Evolutionary conservation across 2,888 invertebrate genomes (phyloP).

Genomic region (Perizoma flavofasciatum): DNA sequence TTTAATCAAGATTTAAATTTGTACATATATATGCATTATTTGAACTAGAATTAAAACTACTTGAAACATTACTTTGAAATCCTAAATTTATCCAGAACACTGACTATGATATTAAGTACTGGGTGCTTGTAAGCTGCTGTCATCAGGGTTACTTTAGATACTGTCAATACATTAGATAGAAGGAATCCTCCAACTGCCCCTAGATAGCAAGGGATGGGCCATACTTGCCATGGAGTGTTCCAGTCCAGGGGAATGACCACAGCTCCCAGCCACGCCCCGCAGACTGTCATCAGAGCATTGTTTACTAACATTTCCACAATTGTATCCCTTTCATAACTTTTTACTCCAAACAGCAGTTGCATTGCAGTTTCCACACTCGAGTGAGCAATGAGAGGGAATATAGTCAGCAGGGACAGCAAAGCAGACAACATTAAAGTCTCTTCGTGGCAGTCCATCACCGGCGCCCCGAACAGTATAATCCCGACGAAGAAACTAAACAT

Average conservation of each 20-base stretch:
- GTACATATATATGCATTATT: conserved; percentile 22
- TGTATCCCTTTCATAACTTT: conserved; percentile 76
- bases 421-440: conserved; percentile 87
- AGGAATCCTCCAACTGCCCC: conserved; percentile 87
- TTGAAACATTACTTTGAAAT: conserved; percentile 50
- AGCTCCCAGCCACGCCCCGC: conserved; percentile 94
- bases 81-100: conserved; percentile 58
- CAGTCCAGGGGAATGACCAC: conserved; percentile 95
- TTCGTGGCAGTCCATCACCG: conserved; percentile 85
- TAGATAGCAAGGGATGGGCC: conserved; percentile 89
- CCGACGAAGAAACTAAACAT: conserved; percentile 82
- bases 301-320: conserved; percentile 83
- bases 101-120: conserved; percentile 57
- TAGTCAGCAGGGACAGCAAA: conserved; percentile 84
- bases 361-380: conserved; percentile 84
- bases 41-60: conserved; percentile 25
- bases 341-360: conserved; percentile 80
- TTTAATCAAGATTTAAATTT: background rate
- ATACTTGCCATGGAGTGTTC: conserved; percentile 94
- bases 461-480: conserved; percentile 88
- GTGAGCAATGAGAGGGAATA: conserved; percentile 85
- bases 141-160: conserved; percentile 69
- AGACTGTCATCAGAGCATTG: conserved; percentile 83
- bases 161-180: conserved; percentile 81
- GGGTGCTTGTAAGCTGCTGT: conserved; percentile 69